Evolutionary conservation across 2,888 invertebrate genomes (phyloP), one percentile per base, ranked within the genome.

Genomic region (Horisme vitalbata): DNA sequence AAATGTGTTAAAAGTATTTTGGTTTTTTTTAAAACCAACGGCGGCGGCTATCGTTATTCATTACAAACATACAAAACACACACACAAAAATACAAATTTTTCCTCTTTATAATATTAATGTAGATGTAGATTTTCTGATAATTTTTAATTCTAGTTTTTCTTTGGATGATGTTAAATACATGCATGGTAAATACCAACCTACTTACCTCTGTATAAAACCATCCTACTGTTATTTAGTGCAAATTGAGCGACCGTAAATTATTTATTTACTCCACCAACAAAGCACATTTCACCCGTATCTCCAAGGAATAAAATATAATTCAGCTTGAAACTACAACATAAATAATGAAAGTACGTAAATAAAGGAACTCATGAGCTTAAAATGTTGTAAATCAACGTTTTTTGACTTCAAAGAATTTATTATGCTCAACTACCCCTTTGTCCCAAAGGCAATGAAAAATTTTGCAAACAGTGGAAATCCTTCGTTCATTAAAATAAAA

Each of bases 381-480:
- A 61, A 61, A 55, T 55, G 59, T 65, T 66, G 64, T 76, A 73
- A 71, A 68, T 75, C 72, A 76, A 61, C 59, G 63, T 64, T 67
- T 39, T 62, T 64, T 59, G 66, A 59, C 63, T 71, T 50, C 52
- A 59, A 59, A 53, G 59, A 65, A 70, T 74, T 70, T 71, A 73
- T 73, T 72, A 67, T 68, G 58, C 63, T 59, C 44, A 31, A 48
- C 62, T 61, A 66, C 66, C 64, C 65, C 68, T 70, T 64, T 65
- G 55, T 36, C 45, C 52, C 58, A 54, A 57, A 51, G 52, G 50
- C 44, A 41, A 51, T 52, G 54, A 54, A 57, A 62, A 60, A 62
- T 62, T 62, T 58, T 57, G 61, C 52, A 61, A 67, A 44, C 35
- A 31, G 39, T 41, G 24, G 21, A 47, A 52, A 52, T 48, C 39